phyloP scores from a whole-genome alignment of 2,113 vertebrate species.

The Boulengeromyrus knoepffleri region DNA sequence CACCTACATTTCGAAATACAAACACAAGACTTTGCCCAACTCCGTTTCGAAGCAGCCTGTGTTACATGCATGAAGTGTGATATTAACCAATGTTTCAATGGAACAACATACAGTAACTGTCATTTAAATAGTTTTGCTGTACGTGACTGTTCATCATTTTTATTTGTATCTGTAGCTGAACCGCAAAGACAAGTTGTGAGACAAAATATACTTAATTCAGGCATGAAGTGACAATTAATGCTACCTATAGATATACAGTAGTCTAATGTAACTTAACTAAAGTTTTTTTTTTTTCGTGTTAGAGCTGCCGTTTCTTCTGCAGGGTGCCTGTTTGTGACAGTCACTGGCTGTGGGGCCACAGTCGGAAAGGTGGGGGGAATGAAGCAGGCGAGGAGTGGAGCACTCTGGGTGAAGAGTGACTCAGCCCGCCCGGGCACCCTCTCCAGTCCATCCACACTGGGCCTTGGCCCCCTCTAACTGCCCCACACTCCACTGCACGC shows the following conservation, averaged over 20 bases:
- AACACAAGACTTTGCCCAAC: not conserved
- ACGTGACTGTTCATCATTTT: not conserved
- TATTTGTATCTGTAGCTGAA: too few species aligned
- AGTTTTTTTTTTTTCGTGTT: not conserved
- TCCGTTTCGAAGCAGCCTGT: not conserved
- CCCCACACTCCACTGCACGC: not conserved
- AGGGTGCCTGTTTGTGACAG: conserved; percentile 19
- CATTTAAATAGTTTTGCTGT: not conserved
- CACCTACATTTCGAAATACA: not conserved
- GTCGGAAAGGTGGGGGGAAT: conserved; percentile 56
- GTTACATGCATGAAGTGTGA: not conserved
- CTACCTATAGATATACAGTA: too few species aligned
- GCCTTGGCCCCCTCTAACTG: conserved; percentile 20
- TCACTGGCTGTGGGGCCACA: conserved; percentile 38
- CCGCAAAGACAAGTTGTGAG: not conserved
- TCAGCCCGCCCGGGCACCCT: conserved; percentile 50
- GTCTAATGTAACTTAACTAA: not conserved
- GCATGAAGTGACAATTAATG: too few species aligned
- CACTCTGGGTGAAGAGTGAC: conserved; percentile 47
- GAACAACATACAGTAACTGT: not conserved
- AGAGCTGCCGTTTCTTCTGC: not conserved
- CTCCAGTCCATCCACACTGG: conserved; percentile 27
- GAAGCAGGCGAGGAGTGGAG: conserved; percentile 43
- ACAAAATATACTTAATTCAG: not conserved
- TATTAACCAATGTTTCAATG: not conserved